These are phyloP conservation scores for Clivina fossor DNA, from an alignment of 2,888 invertebrate genomes.

Conservation along the genomic window DNA sequence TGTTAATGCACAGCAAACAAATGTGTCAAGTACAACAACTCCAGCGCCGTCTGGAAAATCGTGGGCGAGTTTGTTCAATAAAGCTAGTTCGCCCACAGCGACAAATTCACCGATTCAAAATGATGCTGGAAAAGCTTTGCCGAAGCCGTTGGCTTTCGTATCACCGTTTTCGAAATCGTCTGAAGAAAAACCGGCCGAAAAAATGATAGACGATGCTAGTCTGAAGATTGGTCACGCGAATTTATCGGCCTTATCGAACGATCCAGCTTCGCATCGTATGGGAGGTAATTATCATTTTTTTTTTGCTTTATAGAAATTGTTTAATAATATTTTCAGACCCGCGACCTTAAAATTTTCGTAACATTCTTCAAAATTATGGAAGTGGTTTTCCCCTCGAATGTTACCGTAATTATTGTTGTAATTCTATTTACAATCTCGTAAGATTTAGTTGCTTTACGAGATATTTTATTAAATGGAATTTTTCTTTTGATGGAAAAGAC, in stretches of 20 bases:
- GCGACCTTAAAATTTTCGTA: no score
- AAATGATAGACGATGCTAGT: conserved; percentile 46
- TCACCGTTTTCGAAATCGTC: conserved; percentile 55
- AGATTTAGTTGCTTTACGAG: no score
- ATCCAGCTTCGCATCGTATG: conserved; percentile 69
- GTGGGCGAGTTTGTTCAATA: conserved; percentile 68
- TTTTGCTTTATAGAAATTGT: conserved; percentile 4
- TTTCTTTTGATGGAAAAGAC: no score
- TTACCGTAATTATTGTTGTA: no score
- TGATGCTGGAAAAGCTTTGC: conserved; percentile 47
- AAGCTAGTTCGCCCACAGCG: conserved; percentile 39
- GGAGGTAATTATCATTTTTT: conserved; percentile 60
- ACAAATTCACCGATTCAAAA: conserved; percentile 43
- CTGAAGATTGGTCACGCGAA: conserved; percentile 47
- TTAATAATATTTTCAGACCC: no score
- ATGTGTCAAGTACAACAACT: conserved; percentile 36
- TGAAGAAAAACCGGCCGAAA: conserved; percentile 21
- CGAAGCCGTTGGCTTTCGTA: conserved; percentile 62
- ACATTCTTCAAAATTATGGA: no score
- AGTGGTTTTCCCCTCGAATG: no score
- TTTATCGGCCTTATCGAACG: conserved; percentile 56
- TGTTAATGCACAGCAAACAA: conserved; percentile 37
- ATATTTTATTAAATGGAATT: no score
- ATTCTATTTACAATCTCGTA: no score
- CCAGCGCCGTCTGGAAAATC: conserved; percentile 55